A percentile compares a stretch with the other conserved stretches of the same genome.
Evolutionary conservation across 2,888 invertebrate genomes (phyloP).

Genomic region (Pammene fasciana): DNA sequence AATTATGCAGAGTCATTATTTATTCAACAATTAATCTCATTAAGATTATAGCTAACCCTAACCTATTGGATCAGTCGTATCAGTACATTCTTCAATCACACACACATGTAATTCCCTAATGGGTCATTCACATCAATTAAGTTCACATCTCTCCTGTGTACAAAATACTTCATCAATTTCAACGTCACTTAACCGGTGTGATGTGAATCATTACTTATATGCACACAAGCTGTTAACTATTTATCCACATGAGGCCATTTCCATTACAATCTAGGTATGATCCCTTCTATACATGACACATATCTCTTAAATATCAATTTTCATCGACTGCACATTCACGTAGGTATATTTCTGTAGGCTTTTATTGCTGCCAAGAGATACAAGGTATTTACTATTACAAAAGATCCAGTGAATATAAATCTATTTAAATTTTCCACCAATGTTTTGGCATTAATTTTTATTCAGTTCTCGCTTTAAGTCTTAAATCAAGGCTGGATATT

Average conservation of each 20-base stretch:
- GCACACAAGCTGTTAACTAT: no score
- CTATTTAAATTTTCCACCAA: not conserved
- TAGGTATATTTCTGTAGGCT: no score
- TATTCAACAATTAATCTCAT: slow-evolving; percentile 30
- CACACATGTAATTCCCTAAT: not conserved
- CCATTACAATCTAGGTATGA: no score
- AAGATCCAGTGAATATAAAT: not conserved
- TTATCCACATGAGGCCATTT: no score
- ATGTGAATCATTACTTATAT: no score
- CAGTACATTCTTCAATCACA: not conserved
- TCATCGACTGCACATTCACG: no score
- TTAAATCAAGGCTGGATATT: slow-evolving; percentile 50
- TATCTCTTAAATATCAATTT: no score
- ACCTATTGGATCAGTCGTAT: slow-evolving; percentile 1
- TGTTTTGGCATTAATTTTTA: not conserved
- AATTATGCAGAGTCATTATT: slow-evolving; percentile 1
- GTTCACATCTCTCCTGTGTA: no score
- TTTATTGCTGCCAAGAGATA: no score
- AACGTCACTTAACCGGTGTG: no score
- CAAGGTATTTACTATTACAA: not conserved
- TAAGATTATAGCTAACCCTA: slow-evolving; percentile 10
- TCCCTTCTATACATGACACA: no score
- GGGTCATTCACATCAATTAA: not conserved
- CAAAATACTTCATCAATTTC: no score
- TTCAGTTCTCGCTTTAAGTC: not conserved